A percentile compares a stretch with the other conserved stretches of the same genome.
Evolutionary conservation across 2,888 invertebrate species (phyloP).

Genomic region (Trisateles emortualis): DNA sequence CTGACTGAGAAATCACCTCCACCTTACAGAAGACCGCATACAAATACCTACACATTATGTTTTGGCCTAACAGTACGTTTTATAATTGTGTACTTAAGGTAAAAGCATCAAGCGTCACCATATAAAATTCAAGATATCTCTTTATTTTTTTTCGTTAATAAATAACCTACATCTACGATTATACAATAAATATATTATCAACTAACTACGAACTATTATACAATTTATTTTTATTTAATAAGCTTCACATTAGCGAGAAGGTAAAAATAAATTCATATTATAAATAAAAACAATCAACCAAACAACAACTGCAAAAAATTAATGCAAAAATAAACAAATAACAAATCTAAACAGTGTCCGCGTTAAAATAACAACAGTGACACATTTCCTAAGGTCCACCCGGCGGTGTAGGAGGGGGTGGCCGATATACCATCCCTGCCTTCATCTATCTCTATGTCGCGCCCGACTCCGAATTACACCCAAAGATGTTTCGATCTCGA

Average conservation of each 20-base stretch:
- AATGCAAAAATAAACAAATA: constrained; percentile 32
- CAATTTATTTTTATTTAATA: background rate
- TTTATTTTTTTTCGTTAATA: no score
- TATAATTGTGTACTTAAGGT: no score
- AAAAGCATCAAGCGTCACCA: no score
- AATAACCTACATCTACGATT: no score
- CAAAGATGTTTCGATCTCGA: constrained; percentile 68
- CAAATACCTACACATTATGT: no score
- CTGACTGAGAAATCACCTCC: no score
- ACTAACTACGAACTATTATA: no score
- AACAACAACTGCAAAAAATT: constrained; percentile 22
- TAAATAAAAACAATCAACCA: constrained; percentile 11
- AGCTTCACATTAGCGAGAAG: background rate
- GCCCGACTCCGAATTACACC: constrained; percentile 65
- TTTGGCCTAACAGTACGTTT: no score
- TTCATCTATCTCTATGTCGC: constrained; percentile 67
- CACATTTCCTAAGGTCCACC: constrained; percentile 58
- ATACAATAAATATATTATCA: no score
- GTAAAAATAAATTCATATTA: background rate
- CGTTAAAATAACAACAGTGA: constrained; percentile 52
- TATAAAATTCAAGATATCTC: no score
- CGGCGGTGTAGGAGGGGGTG: constrained; percentile 38
- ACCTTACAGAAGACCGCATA: no score
- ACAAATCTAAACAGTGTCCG: constrained; percentile 38
- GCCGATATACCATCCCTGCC: constrained; percentile 55